Conservation (phyloP, 2,888 invertebrate species). For the Gisinianus flammeolus region DNA sequence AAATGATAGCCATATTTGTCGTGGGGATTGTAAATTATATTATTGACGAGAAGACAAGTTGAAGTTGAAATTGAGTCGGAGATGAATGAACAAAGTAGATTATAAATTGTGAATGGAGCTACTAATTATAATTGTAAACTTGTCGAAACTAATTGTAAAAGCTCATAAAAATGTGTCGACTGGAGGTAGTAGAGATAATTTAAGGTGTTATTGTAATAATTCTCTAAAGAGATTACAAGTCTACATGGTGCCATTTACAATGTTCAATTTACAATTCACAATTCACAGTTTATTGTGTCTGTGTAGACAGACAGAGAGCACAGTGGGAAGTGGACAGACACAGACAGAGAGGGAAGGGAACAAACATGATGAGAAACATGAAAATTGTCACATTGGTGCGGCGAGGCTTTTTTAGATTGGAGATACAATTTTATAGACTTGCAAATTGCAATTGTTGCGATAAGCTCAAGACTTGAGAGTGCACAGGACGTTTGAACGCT, state of each 20-base stretch:
- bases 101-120: background rate
- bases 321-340: no score
- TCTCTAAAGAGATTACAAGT: background rate
- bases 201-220: background rate
- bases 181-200: background rate
- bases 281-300: no score
- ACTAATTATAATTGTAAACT: background rate
- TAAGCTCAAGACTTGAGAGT: background rate
- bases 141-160: background rate
- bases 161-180: background rate
- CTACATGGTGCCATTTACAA: background rate
- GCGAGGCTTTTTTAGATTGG: background rate
- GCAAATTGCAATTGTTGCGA: background rate
- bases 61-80: no score
- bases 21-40: background rate
- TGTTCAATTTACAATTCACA: no score
- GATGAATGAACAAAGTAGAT: no score
- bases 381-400: background rate
- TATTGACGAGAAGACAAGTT: no score
- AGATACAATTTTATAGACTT: constrained; percentile 4
- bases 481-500: background rate
- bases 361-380: background rate
- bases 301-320: no score
- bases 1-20: no score
- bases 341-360: background rate